Conservation (phyloP, 1,140 invertebrate genomes). For the Heliconius melpomene region DNA sequence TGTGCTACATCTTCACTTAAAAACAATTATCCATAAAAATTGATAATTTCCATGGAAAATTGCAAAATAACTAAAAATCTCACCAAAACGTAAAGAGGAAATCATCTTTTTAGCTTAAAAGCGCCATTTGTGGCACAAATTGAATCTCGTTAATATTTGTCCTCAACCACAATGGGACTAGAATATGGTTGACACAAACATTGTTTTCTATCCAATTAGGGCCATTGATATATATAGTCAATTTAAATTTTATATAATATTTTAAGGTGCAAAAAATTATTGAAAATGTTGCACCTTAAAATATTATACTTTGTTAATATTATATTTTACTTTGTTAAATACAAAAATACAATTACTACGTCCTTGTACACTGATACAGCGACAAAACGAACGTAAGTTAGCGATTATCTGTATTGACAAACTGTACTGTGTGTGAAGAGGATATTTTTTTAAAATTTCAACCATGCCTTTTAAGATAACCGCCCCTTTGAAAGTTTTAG, state of each 20-base stretch:
- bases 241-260: too few relatives aligned
- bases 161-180: background rate
- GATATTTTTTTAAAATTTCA: background rate
- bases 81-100: background rate
- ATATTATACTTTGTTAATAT: too few relatives aligned
- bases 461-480: background rate
- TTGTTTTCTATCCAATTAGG: background rate
- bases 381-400: background rate
- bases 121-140: background rate
- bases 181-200: slow-evolving; percentile 10
- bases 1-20: background rate
- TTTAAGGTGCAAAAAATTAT: too few relatives aligned
- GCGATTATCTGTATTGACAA: background rate
- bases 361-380: slow-evolving; percentile 2
- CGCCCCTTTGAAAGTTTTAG: background rate
- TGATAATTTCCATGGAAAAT: background rate
- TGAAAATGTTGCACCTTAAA: too few relatives aligned
- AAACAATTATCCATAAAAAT: slow-evolving; percentile 3
- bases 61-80: background rate
- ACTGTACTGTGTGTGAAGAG: background rate
- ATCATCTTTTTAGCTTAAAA: background rate
- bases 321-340: too few relatives aligned
- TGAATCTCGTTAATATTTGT: background rate
- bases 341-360: background rate
- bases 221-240: background rate